phyloP scores from a whole-genome alignment of 2,888 invertebrate genomes.

The Microdon myrmicae region DNA sequence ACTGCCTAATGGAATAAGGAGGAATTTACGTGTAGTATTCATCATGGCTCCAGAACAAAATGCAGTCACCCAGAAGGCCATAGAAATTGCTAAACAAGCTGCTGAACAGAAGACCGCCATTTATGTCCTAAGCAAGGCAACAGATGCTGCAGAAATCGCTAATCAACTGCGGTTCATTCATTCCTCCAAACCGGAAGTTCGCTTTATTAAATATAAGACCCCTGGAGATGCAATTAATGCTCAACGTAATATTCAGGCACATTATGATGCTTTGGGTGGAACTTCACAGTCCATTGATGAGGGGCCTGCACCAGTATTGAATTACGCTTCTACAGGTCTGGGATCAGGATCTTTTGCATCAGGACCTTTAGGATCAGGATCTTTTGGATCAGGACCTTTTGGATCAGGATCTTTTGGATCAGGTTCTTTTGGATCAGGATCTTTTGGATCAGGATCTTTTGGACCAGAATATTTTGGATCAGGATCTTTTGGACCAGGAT shows the following conservation, averaged over 20 bases:
- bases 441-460: too few relatives aligned
- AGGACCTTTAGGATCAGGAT: too few relatives aligned
- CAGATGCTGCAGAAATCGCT: conserved; percentile 58
- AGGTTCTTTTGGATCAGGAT: too few relatives aligned
- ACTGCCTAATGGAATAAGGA: conserved; percentile 53
- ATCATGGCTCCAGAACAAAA: conserved; percentile 56
- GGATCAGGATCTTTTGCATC: too few relatives aligned
- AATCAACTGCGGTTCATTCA: conserved; percentile 57
- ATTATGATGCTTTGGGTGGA: conserved; percentile 60
- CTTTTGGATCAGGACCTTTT: too few relatives aligned
- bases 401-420: too few relatives aligned
- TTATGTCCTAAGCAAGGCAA: conserved; percentile 59
- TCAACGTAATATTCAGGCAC: conserved; percentile 59
- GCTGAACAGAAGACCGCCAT: conserved; percentile 51
- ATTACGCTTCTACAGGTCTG: conserved; percentile 57
- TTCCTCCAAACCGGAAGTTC: conserved; percentile 60
- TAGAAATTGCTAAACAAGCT: conserved; percentile 52
- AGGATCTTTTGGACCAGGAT: too few relatives aligned
- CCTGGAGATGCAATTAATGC: conserved; percentile 61
- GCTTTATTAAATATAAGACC: conserved; percentile 63
- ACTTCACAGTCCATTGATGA: conserved; percentile 57
- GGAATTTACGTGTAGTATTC: conserved; percentile 54
- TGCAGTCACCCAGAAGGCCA: conserved; percentile 45
- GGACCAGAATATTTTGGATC: too few relatives aligned
- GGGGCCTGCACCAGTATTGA: conserved; percentile 60